Evolutionary conservation across 2,113 vertebrate species (phyloP), one percentile per base, ranked within the genome.

Genomic region (Perca schrenkii): DNA sequence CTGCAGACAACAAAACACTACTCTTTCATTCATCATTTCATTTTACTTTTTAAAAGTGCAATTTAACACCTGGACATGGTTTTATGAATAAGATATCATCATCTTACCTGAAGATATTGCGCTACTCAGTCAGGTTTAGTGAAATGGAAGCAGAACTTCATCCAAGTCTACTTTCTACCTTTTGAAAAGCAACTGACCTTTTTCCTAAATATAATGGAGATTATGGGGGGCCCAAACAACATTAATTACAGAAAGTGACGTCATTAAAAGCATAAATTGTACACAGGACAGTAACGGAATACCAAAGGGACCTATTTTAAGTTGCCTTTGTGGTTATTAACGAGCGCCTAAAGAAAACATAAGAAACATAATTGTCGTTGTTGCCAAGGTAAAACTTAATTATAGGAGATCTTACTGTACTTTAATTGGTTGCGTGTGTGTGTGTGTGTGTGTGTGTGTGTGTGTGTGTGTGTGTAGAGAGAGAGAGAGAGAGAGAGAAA

Each of bases 231-330:
- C 19, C 1, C 6, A n/a, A 43, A 46, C 21, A 52, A 17, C 52
- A 6, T 52, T 74, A 81, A 74, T 74, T 60, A 52, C 19, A 57
- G 62, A 67, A 57, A 22, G n/a, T 53, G 58, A 74, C 71, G 69
- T 75, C 65, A 69, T 54, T 75, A 71, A 76, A 75, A 57, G 64
- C 4, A 3, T 70, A 49, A 77, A 80, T 64, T 77, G 43, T 50
- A 36, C 57, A 62, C 36, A 49, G 6, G 49, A 21, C 5, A 40
- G 21, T 0, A 19, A 7, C 22, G 25, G 25, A 70, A 77, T 25
- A 40, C 80, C 66, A 57, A 8, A 64, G 80, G 80, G 80, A 82
- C 40, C 22, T 8, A 2, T 56, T 82, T 76, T 57, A 49, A 74
- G 17, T 76, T 22, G 0, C 64, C 65, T 75, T 4, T 69, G 72